Evolutionary conservation across 2,888 invertebrate genomes (phyloP), one percentile per base, ranked within the genome.

Genomic region (Drosophila testacea): DNA sequence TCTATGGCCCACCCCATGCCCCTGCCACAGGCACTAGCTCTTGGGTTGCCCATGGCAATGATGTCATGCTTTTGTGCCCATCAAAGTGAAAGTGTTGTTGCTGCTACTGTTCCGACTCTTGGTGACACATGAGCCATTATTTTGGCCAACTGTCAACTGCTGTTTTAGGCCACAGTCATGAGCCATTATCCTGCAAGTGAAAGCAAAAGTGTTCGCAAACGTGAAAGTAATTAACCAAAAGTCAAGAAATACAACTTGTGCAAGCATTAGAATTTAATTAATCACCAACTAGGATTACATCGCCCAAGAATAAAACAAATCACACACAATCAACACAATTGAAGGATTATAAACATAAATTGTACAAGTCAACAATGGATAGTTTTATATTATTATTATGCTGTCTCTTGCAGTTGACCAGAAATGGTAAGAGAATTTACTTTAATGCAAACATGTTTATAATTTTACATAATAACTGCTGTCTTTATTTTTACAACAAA

Each of bases 61-160:
- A 89, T 90, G 86, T 90, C 90, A 90, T 84, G 75, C 55, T 68
- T 41, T 75, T 76, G 66, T 71, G 61, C 64, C 68, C 61, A 60
- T 54, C 72, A 68, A 76, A 87, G 86, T 75, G 79, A 84, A 84
- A 82, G 78, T 87, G 88, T 77, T 81, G 68, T 72, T 64, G 55
- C 27, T 41, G n/a, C 61, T 57, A 47, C 63, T 16, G 7, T 60
- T 68, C 30, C 66, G 57, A 55, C 77, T 46, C 55, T 62, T 55
- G 74, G 47, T 60, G 70, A 67, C 74, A 73, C 69, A 83, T 83
- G 83, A 83, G 81, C 65, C 73, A 62, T 73, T 56, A 62, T 62
- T 54, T 67, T 69, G 64, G 64, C 62, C 64, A 50, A 67, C 63
- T 52, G 39, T 60, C 69, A 48, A 46, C 64, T 46, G 13, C 10